These are phyloP conservation scores for Leptodactylus fuscus DNA, from an alignment of 2,113 vertebrate genomes.

Conservation along the genomic window DNA sequence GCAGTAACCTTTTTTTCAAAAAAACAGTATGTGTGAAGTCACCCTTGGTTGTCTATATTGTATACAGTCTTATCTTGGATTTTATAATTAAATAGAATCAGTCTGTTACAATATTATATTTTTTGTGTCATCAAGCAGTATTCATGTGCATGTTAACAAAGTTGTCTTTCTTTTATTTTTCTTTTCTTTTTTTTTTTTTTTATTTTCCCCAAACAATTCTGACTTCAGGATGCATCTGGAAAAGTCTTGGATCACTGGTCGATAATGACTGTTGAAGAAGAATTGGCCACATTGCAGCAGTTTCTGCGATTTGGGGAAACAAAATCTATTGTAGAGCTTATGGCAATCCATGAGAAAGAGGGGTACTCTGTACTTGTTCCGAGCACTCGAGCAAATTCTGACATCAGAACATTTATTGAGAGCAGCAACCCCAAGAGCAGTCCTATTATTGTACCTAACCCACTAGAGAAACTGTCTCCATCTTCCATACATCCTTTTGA, in stretches of 20 bases:
- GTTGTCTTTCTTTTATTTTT: too few relatives aligned
- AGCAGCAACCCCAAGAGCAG: slow-evolving; percentile 81
- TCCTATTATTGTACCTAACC: slow-evolving; percentile 69
- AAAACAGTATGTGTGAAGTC: too few relatives aligned
- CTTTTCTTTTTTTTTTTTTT: slow-evolving; percentile 53
- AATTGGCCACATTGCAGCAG: slow-evolving; percentile 93
- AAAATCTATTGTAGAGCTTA: slow-evolving; percentile 96
- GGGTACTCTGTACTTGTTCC: slow-evolving; percentile 86
- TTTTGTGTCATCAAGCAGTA: too few relatives aligned
- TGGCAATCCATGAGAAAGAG: slow-evolving; percentile 96
- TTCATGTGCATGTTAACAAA: too few relatives aligned
- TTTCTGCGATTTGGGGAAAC: slow-evolving; percentile 98
- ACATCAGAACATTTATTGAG: slow-evolving; percentile 95
- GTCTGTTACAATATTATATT: too few relatives aligned
- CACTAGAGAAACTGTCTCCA: slow-evolving; percentile 82
- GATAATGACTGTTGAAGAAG: slow-evolving; percentile 96
- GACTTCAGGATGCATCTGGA: slow-evolving; percentile 87
- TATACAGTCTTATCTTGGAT: too few relatives aligned
- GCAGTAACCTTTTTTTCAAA: too few relatives aligned
- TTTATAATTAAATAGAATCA: too few relatives aligned
- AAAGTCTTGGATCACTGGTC: slow-evolving; percentile 97
- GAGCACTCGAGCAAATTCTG: slow-evolving; percentile 83
- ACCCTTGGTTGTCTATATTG: too few relatives aligned
- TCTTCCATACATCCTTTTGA: slow-evolving; percentile 89
- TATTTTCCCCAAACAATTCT: neutral